Conservation (phyloP, 2,888 invertebrate species). For the Clitarchus hookeri region DNA sequence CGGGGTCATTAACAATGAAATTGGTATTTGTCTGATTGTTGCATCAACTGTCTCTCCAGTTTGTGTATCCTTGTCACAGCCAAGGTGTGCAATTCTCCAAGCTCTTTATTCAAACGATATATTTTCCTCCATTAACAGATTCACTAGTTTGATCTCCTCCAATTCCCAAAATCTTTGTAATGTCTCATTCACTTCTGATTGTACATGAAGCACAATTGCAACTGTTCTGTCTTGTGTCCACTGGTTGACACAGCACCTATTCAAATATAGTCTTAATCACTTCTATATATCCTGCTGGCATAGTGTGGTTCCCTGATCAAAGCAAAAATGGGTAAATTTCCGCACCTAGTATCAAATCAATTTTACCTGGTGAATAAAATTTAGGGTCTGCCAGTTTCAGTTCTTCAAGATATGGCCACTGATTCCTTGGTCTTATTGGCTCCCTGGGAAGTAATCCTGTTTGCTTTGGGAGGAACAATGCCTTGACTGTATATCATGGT, state of each 20-base stretch:
- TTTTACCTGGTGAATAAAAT: background rate
- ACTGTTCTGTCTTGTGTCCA: background rate
- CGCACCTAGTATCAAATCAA: background rate
- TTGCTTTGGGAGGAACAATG: too few species aligned
- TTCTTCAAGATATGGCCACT: background rate
- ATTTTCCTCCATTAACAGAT: background rate
- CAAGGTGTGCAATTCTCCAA: too few species aligned
- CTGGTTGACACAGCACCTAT: background rate
- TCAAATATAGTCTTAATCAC: background rate
- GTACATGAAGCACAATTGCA: slow-evolving; percentile 44
- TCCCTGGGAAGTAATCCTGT: too few species aligned
- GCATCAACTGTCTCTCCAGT: too few species aligned
- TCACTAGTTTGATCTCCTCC: background rate
- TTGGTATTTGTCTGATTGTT: too few species aligned
- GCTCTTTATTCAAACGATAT: background rate
- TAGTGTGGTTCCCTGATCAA: background rate
- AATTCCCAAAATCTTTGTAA: background rate
- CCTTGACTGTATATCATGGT: too few species aligned
- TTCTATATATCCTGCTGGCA: background rate
- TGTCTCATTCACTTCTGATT: background rate
- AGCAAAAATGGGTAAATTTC: background rate
- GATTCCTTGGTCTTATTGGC: background rate
- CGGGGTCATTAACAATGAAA: too few species aligned
- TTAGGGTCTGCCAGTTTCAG: background rate
- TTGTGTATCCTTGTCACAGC: too few species aligned